Evolutionary conservation across 2,888 invertebrate genomes (phyloP), one percentile per base, ranked within the genome.

Genomic region (Eristalis tenax): DNA sequence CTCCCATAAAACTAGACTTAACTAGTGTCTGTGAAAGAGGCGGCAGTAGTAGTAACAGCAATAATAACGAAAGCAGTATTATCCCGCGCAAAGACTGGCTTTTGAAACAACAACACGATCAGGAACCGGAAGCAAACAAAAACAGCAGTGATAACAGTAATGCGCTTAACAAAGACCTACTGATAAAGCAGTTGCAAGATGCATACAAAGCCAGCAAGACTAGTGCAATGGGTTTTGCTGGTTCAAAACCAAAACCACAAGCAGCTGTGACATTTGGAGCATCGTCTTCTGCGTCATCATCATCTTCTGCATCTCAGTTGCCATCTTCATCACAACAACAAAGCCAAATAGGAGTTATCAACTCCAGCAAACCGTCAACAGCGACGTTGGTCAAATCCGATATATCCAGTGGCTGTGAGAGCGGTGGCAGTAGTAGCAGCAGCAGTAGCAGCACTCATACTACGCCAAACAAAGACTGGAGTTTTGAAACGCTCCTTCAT

Each of bases 271-370:
- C 83, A 71, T 91, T 91, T 85, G 91, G 91, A 89, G 91, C 91
- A 8, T 90, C 90, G 0, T 90, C 92, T 13, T 90, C 92, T 73
- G 91, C 91, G 15, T 92, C 92, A 11, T 18, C 75, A 59, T 65
- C 65, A n/a, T 57, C 70, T 3, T 73, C 38, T 32, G 18, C 50
- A 6, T 50, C 50, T n/a, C 50, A 50, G 50, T 18, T 50, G 18
- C 59, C 13, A 59, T 15, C 59, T 13, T 28, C 59, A 59, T 28
- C 59, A 5, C 59, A 23, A 26, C 59, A 6, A 59, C 59, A 59
- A 59, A 28, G 50, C 50, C 50, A 50, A 50, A 18, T 50, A 50
- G 50, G 18, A 50, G 50, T 18, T 0, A 18, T 8, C 18, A 50
- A 8, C 50, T 50, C 50, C 50, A 50, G 50, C 18, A 50, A 18